Evolutionary conservation across 2,888 invertebrate species (phyloP), one percentile per base, ranked within the genome.

Genomic region (Brachyopa scutellaris): DNA sequence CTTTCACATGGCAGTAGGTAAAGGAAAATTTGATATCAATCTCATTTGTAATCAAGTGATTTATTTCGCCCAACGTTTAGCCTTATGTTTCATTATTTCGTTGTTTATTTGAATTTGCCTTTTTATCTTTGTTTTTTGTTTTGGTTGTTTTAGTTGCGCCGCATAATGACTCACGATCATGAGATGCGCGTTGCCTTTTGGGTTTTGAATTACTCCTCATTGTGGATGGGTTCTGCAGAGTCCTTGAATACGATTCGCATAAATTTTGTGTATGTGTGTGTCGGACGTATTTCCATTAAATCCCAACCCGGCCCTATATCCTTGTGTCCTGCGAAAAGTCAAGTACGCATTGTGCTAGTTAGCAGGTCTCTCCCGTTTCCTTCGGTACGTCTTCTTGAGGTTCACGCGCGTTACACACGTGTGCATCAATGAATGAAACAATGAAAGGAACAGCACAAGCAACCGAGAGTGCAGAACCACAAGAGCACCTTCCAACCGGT

Each of bases 41-140:
- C 57, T 57, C 38, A 57, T 57, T 57, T 57, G 57, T 17, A 42
- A 59, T 59, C 42, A 42, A 59, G 59, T 59, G 59, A 59, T 59
- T 59, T 59, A 59, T 59, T 42, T 42, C 31, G 38, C 26, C 15
- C 57, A 57, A 9, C 40, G 57, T 57, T 57, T 26, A 13, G 38
- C 26, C 23, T 38, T 15, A 15, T 53, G 42, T 42, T 42, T 42
- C 19, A 42, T 42, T 42, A 42, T 42, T 19, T 19, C 19, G n/a
- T n/a, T n/a, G n/a, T n/a, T 8, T 2, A 7, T 15, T 15, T 33
- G 33, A 33, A 7, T 38, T 2, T 40, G 8, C 15, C 17, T 9
- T n/a, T 36, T 23, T n/a, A 3, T 15, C 57, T 21, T 15, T 2
- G 8, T 11, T 9, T n/a, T 9, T 51, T n/a, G 5, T 47, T 11